A percentile compares a stretch with the other conserved stretches of the same genome.
Evolutionary conservation across 2,113 vertebrate species (phyloP).

Genomic region (Tangachromis dhanisi): DNA sequence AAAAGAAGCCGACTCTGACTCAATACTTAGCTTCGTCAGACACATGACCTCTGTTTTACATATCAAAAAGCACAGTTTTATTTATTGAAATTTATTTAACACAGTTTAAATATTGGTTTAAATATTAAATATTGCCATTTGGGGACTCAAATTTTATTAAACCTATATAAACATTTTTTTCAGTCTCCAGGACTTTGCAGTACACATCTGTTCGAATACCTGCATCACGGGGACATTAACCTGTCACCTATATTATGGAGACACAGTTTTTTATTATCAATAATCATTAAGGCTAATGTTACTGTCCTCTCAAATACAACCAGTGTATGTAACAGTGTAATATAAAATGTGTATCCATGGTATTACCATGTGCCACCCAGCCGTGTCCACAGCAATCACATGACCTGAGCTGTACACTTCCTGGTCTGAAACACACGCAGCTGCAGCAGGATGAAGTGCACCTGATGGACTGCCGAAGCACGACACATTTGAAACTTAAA

Average conservation of each 20-base stretch:
- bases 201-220: accelerated
- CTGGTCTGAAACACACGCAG: slow-evolving; percentile 37
- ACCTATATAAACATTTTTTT: background rate
- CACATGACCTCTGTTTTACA: background rate
- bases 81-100: background rate
- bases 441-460: slow-evolving; percentile 30
- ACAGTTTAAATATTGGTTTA: background rate
- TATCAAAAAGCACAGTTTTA: background rate
- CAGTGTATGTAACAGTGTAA: background rate
- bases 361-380: slow-evolving; percentile 53
- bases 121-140: background rate
- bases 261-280: background rate
- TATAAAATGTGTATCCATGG: background rate
- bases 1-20: background rate
- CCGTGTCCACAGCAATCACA: slow-evolving; percentile 54
- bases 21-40: background rate
- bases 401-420: slow-evolving; percentile 21
- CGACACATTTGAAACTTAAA: background rate
- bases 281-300: background rate
- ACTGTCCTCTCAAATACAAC: background rate
- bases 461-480: background rate
- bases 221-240: background rate
- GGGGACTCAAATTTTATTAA: background rate
- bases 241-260: background rate
- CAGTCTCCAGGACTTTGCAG: background rate